These are phyloP conservation scores for Oeneis ivallda DNA, from an alignment of 2,888 invertebrate genomes.

Conservation along the genomic window DNA sequence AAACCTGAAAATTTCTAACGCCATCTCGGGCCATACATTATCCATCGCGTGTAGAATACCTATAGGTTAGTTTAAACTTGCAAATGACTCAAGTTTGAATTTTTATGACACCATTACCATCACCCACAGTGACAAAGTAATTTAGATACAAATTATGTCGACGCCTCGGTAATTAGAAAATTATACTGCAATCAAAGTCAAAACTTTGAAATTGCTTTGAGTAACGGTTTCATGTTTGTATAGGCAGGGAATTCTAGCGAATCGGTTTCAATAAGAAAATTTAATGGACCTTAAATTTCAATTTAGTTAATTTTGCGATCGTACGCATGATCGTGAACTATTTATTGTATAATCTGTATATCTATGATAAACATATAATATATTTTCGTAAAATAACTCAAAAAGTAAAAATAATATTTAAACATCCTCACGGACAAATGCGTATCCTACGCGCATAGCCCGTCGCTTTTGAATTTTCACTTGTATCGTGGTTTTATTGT, in stretches of 20 bases:
- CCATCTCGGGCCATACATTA: conserved; percentile 37
- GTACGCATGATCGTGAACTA: too few species aligned
- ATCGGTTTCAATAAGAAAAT: conserved; percentile 26
- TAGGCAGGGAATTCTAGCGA: conserved; percentile 20
- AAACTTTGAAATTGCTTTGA: conserved; percentile 34
- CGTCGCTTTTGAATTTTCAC: too few species aligned
- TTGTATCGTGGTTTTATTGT: too few species aligned
- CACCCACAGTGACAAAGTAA: conserved; percentile 39
- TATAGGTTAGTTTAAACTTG: conserved; percentile 36
- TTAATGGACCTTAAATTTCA: neutral
- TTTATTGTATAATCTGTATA: too few species aligned
- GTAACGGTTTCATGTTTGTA: conserved; percentile 34
- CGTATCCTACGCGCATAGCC: too few species aligned
- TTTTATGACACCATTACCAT: conserved; percentile 43
- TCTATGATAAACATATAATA: too few species aligned
- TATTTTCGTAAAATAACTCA: too few species aligned
- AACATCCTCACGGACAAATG: too few species aligned
- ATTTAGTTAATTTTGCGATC: neutral
- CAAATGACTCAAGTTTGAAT: conserved; percentile 43
- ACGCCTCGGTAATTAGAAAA: conserved; percentile 37
- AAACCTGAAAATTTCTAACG: neutral
- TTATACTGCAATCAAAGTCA: conserved; percentile 38
- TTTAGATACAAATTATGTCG: conserved; percentile 38
- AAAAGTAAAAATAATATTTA: too few species aligned
- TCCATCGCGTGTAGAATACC: conserved; percentile 42